Conservation (phyloP, 2,797 vertebrate species). For the Coilia nasus region DNA sequence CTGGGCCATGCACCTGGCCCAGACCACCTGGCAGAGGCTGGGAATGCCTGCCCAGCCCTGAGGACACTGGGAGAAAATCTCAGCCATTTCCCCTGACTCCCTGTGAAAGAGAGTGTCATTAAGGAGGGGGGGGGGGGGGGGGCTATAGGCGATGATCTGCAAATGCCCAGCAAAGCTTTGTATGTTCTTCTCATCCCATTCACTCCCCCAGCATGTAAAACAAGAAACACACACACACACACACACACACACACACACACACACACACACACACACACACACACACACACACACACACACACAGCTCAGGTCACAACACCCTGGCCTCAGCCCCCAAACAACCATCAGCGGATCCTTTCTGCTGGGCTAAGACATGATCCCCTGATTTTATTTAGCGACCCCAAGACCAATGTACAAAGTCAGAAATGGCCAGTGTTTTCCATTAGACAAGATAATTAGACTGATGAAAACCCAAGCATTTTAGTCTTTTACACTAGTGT, state of each 20-base stretch:
- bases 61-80: conserved; percentile 34
- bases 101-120: conserved; percentile 37
- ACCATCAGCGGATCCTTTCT: conserved; percentile 42
- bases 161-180: conserved; percentile 39
- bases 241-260: not conserved
- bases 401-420: not conserved
- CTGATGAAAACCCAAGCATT: too few relatives aligned
- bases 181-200: conserved; percentile 8
- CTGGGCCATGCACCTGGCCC: not conserved
- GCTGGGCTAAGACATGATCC: not conserved
- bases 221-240: too few relatives aligned
- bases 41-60: not conserved
- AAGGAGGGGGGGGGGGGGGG: conserved; percentile 49
- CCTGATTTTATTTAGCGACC: not conserved
- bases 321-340: not conserved
- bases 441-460: too few relatives aligned
- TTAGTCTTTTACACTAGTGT: too few relatives aligned
- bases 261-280: too few relatives aligned
- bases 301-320: not conserved
- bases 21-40: not conserved
- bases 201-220: not conserved
- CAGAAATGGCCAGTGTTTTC: not conserved
- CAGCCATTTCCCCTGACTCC: conserved; percentile 33
- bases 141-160: conserved; percentile 33
- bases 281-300: not conserved